These are phyloP conservation scores for Drosophila melanosoma DNA, from an alignment of 2,888 invertebrate genomes.

Conservation along the genomic window DNA sequence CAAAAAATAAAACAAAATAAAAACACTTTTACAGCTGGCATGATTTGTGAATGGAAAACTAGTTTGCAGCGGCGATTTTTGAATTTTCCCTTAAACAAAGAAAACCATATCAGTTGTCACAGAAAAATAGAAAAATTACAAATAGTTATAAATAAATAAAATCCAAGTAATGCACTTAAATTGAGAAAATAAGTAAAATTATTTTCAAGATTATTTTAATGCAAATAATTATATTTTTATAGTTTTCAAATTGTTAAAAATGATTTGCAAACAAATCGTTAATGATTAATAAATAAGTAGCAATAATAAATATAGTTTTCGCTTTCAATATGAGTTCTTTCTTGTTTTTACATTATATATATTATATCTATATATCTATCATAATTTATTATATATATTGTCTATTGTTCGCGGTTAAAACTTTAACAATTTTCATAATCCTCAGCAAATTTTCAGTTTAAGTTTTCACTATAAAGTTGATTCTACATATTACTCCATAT, in stretches of 20 bases:
- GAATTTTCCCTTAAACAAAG: background rate
- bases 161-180: no score
- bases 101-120: background rate
- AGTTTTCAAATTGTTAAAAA: no score
- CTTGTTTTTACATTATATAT: background rate
- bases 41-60: background rate
- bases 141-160: no score
- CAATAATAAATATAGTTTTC: background rate
- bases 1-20: conserved; percentile 1
- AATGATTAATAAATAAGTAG: background rate
- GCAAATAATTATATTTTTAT: no score
- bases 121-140: no score
- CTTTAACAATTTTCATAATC: background rate
- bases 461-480: background rate
- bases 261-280: no score
- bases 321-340: background rate
- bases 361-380: background rate
- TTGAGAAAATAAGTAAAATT: no score
- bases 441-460: background rate
- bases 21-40: background rate
- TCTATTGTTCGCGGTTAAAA: background rate
- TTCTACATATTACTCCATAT: conserved; percentile 7
- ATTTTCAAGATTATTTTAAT: no score
- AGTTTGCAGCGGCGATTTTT: background rate
- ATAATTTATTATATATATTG: background rate